Base-by-base conservation (phyloP, 1,140 invertebrate genomes). In the Delia radicum region DNA sequence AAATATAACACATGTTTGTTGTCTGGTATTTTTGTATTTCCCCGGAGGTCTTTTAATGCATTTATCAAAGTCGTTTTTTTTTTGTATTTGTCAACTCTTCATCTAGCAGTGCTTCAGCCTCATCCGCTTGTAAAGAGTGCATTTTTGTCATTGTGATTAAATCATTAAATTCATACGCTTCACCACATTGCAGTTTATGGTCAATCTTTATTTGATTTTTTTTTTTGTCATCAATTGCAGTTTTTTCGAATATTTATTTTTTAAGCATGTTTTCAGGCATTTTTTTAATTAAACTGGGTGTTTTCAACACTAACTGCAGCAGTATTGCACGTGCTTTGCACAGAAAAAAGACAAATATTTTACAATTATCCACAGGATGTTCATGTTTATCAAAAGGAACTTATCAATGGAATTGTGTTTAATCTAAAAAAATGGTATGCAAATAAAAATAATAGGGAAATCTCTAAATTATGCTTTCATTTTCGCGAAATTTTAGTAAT, bases 121-220 rank as follows among this genome's bases (percentile, higher is more conserved):
- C 48, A 15, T 55, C 48, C 48, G 18, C n/a, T 21, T 55, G 4
- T 21, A 21, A 55, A 55, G 24, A 55, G 5, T 55, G 48, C 48
- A 21, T 46, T 76, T 76, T 76, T 76, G 55, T 76, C 29, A 73
- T 76, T 76, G 55, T 76, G 71, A 76, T 76, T 76, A 76, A 76
- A 76, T 76, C 75, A 76, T 76, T 76, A 76, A 76, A 76, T 76
- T 76, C 75, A 76, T 76, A 76, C 75, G 75, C 67, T 72, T 73
- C 65, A 69, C 31, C 29, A 33, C 65, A 69, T 21, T 73, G 37
- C 71, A 48, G 48, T 55, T 55, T 55, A 55, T 55, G 48, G 48
- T 55, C 48, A 55, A 10, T 55, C 24, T 55, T 55, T 55, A 2
- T 55, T 55, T 21, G 18, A 7, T 18, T 55, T 21, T 18, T 55